Base-by-base conservation (phyloP, 2,797 vertebrate genomes). In the Malurus leucopterus region DNA sequence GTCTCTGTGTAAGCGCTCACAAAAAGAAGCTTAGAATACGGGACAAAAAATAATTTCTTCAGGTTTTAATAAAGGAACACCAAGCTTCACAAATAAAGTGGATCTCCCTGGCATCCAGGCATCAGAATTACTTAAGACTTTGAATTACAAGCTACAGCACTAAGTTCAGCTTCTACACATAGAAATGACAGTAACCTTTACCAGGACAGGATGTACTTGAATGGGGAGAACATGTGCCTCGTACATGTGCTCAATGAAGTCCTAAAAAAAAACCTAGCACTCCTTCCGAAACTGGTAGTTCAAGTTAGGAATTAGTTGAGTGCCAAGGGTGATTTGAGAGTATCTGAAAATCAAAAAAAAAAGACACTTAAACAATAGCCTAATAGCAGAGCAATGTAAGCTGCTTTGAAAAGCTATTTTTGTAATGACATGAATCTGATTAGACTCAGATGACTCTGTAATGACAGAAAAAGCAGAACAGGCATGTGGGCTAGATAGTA, bases 341-440 rank as follows among this genome's bases (percentile, higher is more conserved):
- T n/a, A 63, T 16, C 29, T 46, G n/a, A 84, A 86, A 75, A 81
- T n/a, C 41, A 0, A 4, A 30, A 47, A 30, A 47, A 47, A 49
- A 61, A 11, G 13, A 69, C 15, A 32, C 15, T 84, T 76, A 73
- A 92, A 92, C 34, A 86, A 81, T 32, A 88, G 40, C 15, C 30
- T 79, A 81, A 51, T 11, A 58, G 44, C 26, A 77, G 47, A 84
- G 64, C 36, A 80, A 54, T 11, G 15, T 75, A 77, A 95, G 82
- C 74, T 77, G 57, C 62, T 90, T 89, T 76, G n/a, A 75, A 84
- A 88, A 86, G 54, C 36, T 95, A 70, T 89, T 93, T 92, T 71
- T 82, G 70, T 43, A 68, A 54, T 43, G 6, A 76, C 68, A 70
- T 0, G 3, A 61, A 89, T 84, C 74, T 84, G 65, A 89, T 89